These are phyloP conservation scores for Plebejus anna DNA, from an alignment of 2,888 invertebrate genomes.

Conservation along the genomic window DNA sequence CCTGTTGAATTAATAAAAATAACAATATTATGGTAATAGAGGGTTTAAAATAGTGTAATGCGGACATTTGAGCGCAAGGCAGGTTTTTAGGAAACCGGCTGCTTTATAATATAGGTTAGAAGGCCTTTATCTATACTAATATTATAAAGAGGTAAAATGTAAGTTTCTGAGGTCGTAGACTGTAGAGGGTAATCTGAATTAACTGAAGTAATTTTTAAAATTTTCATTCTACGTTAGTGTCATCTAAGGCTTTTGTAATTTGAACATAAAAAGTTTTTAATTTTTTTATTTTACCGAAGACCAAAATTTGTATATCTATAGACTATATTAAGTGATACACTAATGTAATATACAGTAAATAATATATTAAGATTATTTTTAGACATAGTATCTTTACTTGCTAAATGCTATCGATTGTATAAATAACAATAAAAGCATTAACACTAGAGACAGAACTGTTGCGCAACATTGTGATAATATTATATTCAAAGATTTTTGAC, in stretches of 20 bases:
- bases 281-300: no score
- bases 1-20: background rate
- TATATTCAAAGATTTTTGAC: background rate
- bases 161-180: no score
- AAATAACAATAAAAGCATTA: background rate
- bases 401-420: background rate
- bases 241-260: no score
- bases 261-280: no score
- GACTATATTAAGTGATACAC: background rate
- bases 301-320: no score
- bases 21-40: background rate
- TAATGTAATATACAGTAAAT: background rate
- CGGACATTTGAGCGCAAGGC: background rate
- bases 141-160: no score
- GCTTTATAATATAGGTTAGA: background rate
- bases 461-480: background rate
- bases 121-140: background rate
- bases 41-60: background rate
- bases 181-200: no score
- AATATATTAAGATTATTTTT: background rate
- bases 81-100: conserved; percentile 1
- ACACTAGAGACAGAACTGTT: background rate
- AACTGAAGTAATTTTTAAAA: no score
- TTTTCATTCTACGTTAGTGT: no score
- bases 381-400: no score